Conservation (phyloP, 1,140 invertebrate species). For the Periplaneta americana region DNA sequence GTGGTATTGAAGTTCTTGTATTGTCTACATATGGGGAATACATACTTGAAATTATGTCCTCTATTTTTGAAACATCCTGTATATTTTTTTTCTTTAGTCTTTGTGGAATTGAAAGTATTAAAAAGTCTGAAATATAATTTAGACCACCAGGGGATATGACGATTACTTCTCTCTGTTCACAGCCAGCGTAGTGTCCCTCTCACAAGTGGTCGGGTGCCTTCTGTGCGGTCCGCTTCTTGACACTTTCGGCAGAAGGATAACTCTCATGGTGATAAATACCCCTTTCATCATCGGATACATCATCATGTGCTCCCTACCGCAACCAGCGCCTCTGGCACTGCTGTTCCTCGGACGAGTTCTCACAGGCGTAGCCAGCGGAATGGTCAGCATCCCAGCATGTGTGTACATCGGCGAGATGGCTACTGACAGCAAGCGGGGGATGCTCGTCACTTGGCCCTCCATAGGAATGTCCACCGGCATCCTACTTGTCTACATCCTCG, state of each 20-base stretch:
- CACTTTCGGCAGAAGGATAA: neutral
- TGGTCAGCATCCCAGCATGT: neutral
- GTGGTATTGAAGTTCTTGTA: too few species aligned
- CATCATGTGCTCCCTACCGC: neutral
- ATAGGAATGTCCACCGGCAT: neutral
- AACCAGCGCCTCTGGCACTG: neutral
- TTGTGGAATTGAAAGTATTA: too few species aligned
- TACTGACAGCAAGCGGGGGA: neutral
- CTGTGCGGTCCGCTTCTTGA: neutral
- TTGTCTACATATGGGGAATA: too few species aligned
- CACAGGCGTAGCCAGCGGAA: neutral
- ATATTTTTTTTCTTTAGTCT: too few species aligned
- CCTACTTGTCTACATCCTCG: neutral
- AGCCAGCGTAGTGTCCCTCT: neutral
- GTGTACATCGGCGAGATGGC: neutral
- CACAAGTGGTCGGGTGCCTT: neutral
- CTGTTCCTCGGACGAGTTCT: neutral
- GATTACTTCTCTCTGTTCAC: neutral
- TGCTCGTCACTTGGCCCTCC: conserved; percentile 6
- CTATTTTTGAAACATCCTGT: too few species aligned
- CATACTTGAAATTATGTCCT: too few species aligned
- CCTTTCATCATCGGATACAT: neutral
- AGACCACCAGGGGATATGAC: too few species aligned
- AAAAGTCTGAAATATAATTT: too few species aligned
- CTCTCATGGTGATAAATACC: neutral